A percentile compares a stretch with the other conserved stretches of the same genome.
These are phyloP conservation scores for Aethina tumida DNA, from an alignment of 1,140 invertebrate genomes.

Conservation along the genomic window DNA sequence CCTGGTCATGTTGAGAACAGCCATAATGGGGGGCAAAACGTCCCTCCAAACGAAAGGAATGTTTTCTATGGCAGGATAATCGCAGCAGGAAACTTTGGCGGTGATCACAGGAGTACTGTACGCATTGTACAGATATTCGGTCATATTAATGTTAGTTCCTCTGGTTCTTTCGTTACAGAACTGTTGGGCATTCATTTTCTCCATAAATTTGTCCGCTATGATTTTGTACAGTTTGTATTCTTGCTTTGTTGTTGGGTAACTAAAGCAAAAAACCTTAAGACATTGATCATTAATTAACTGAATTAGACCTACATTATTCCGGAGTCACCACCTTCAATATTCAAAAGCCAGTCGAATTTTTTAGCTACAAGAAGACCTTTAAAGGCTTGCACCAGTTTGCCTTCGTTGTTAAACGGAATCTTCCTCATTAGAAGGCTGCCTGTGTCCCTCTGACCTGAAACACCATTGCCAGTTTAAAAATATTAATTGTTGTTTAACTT, in stretches of 20 bases:
- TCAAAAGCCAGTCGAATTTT: conserved; percentile 50
- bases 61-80: conserved; percentile 54
- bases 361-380: conserved; percentile 44
- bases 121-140: conserved; percentile 45
- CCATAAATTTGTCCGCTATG: conserved; percentile 40
- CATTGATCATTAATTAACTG: conserved; percentile 3
- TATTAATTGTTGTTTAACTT: conserved; percentile 31
- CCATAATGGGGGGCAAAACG: conserved; percentile 59
- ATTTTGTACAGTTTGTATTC: conserved; percentile 40
- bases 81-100: conserved; percentile 61
- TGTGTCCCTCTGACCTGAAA: conserved; percentile 24
- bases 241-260: conserved; percentile 33
- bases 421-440: no score
- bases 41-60: conserved; percentile 66
- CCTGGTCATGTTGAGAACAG: conserved; percentile 44
- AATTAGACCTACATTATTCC: conserved; percentile 41
- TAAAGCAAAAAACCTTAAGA: conserved; percentile 20
- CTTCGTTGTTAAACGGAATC: no score
- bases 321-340: conserved; percentile 51
- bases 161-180: conserved; percentile 17
- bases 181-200: conserved; percentile 25
- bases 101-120: conserved; percentile 48
- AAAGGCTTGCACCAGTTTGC: conserved; percentile 45
- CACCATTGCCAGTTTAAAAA: conserved; percentile 17
- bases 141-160: conserved; percentile 34